Evolutionary conservation across 1,140 invertebrate species (phyloP), one percentile per base, ranked within the genome.

Genomic region (Tyrophagus putrescentiae): DNA sequence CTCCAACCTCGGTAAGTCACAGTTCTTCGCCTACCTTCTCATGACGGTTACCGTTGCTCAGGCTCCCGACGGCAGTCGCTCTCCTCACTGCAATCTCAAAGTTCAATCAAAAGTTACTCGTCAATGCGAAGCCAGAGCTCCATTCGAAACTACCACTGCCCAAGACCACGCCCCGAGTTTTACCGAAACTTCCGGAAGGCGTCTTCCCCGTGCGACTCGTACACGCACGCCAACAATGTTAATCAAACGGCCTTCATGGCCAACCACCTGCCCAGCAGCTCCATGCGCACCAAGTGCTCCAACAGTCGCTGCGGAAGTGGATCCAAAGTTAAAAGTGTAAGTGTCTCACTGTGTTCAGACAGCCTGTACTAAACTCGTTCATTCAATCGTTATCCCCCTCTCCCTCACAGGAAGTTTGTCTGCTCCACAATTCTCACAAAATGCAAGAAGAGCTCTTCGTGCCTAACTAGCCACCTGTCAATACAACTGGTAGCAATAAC

Each of bases 21-120:
- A 29, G 3, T 6, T 48, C 50, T 27, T 58, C 16, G 9, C 28
- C 29, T 4, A 9, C 6, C 9, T 11, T 48, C 23, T 11, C 32
- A 16, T 23, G n/a, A n/a, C n/a, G n/a, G n/a, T n/a, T n/a, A n/a
- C 53, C 33, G 25, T 5, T 21, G 21, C 44, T 0, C 31, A 65
- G 64, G 57, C 56, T 65, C 61, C 18, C 61, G 64, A 11, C 54
- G 64, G 4, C 52, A 62, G 21, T 62, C 61, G n/a, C 60, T 62
- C 9, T 52, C 64, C 23, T 65, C 64, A 3, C 31, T 65, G 28
- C 39, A 59, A 13, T 65, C 64, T 1, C 57, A 59, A 45, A 59
- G 59, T 60, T 53, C 59, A 58, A 29, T 60, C 7, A 54, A 41
- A 60, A 60, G 50, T 57, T 33, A 21, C 32, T 60, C 59, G 41